phyloP scores from a whole-genome alignment of 2,888 invertebrate genomes.

The Luperina testacea region DNA sequence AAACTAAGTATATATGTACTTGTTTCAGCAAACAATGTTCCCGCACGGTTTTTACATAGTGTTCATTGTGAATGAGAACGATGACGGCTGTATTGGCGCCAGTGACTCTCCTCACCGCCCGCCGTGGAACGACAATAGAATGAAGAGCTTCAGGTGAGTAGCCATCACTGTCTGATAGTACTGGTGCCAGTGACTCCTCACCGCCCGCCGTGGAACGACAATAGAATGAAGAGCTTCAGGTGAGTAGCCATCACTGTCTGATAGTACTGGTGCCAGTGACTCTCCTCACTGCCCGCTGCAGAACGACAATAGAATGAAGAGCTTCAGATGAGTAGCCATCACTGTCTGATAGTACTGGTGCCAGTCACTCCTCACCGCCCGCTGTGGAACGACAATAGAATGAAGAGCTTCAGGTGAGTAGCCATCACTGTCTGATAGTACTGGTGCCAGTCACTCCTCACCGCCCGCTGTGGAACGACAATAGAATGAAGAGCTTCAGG shows the following conservation, averaged over 20 bases:
- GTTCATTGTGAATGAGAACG: slow-evolving; percentile 92
- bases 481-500: neutral
- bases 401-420: neutral
- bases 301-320: neutral
- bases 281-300: neutral
- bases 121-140: slow-evolving; percentile 33
- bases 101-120: neutral
- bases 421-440: neutral
- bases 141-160: slow-evolving; percentile 65
- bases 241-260: too few species aligned
- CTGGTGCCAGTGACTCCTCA: neutral
- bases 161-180: neutral
- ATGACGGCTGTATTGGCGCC: slow-evolving; percentile 85
- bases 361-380: neutral
- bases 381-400: neutral
- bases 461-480: neutral
- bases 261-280: neutral
- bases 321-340: neutral
- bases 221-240: too few species aligned
- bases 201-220: neutral
- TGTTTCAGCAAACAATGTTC: slow-evolving; percentile 90
- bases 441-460: neutral
- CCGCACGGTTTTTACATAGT: slow-evolving; percentile 93
- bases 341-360: neutral
- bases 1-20: neutral